Conservation (phyloP, 2,888 invertebrate genomes). For the Alloscopus bannaensis region DNA sequence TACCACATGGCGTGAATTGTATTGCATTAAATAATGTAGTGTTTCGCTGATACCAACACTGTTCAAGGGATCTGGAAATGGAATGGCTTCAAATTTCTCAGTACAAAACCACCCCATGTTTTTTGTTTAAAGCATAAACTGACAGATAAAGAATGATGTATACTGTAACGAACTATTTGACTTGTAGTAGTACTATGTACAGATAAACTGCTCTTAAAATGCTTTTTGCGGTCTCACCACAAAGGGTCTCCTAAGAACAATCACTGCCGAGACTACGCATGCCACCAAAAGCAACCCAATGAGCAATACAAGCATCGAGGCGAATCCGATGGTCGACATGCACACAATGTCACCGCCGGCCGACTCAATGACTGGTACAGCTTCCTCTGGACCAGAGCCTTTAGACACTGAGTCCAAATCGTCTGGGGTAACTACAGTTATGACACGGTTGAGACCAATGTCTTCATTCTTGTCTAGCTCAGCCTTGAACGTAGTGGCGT, state of each 20-base stretch:
- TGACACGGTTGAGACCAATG: conserved; percentile 91
- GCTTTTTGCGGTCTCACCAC: conserved; percentile 32
- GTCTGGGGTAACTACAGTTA: conserved; percentile 86
- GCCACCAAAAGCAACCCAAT: conserved; percentile 89
- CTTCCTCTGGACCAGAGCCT: conserved; percentile 57
- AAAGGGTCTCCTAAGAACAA: conserved; percentile 83
- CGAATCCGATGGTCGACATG: conserved; percentile 90
- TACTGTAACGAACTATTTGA: too few species aligned
- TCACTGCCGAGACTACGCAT: conserved; percentile 89
- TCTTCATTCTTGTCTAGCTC: conserved; percentile 78
- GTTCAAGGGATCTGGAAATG: conserved; percentile 8
- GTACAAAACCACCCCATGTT: conserved; percentile 47
- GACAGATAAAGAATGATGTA: not conserved
- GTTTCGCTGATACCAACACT: not conserved
- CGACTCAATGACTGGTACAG: conserved; percentile 68
- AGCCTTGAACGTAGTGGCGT: conserved; percentile 74
- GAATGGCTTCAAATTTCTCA: conserved; percentile 52
- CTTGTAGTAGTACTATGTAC: too few species aligned
- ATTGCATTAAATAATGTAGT: conserved; percentile 42
- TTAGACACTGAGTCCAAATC: conserved; percentile 54
- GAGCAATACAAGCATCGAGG: conserved; percentile 88
- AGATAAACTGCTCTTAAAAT: conserved; percentile 33
- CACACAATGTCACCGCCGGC: conserved; percentile 69
- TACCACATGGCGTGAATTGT: conserved; percentile 10
- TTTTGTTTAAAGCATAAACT: conserved; percentile 32